These are phyloP conservation scores for Scaptomyza caliginosa DNA, from an alignment of 2,888 invertebrate genomes.

Conservation along the genomic window DNA sequence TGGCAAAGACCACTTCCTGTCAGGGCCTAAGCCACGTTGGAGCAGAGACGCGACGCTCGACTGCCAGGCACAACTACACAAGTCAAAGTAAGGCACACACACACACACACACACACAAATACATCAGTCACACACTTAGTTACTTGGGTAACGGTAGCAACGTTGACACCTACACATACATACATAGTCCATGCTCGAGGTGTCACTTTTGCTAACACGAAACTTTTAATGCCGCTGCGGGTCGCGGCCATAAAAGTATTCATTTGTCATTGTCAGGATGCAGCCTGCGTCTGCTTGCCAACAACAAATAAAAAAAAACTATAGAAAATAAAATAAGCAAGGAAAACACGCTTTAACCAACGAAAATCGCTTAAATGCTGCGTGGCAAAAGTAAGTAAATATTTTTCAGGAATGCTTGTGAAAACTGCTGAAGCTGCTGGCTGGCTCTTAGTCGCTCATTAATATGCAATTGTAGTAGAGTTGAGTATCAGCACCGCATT, in stretches of 20 bases:
- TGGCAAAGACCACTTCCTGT: conserved; percentile 75
- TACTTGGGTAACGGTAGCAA: conserved; percentile 9
- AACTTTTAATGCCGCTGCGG: conserved; percentile 73
- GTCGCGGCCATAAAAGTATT: conserved; percentile 77
- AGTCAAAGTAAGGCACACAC: conserved; percentile 37
- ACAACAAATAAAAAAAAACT: conserved; percentile 3
- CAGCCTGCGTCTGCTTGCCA: conserved; percentile 52
- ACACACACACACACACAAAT: conserved; percentile 21
- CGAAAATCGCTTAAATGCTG: conserved; percentile 52
- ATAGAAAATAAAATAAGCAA: neutral
- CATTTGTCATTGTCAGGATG: conserved; percentile 80
- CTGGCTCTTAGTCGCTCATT: conserved; percentile 65
- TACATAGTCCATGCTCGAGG: conserved; percentile 46
- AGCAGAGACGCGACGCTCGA: conserved; percentile 11
- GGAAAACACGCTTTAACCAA: conserved; percentile 57
- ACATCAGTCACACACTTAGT: conserved; percentile 4
- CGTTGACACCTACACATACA: conserved; percentile 26
- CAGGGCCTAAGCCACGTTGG: conserved; percentile 62
- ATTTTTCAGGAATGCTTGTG: conserved; percentile 10
- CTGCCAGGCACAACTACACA: conserved; percentile 43
- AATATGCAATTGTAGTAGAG: conserved; percentile 66
- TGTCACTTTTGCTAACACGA: conserved; percentile 72
- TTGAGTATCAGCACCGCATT: conserved; percentile 12
- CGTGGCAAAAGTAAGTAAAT: conserved; percentile 23
- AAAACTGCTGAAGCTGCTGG: conserved; percentile 41